Evolutionary conservation across 2,797 vertebrate genomes (phyloP).

Genomic region (Sebastes matsubarae): DNA sequence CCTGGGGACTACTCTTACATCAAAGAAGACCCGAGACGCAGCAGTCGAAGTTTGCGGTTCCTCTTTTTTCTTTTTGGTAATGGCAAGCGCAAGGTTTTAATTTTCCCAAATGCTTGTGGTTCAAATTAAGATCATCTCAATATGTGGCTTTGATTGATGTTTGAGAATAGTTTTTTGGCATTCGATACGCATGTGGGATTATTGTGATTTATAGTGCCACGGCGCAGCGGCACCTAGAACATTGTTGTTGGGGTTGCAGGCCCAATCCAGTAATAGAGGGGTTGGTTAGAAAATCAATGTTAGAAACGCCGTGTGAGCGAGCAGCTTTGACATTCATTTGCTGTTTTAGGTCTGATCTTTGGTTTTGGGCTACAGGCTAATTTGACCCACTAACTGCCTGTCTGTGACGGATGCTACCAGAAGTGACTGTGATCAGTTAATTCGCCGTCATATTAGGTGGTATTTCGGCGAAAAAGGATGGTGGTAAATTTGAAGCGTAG

Average conservation of each 20-base stretch:
- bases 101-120: constrained; percentile 84
- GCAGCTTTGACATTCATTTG: constrained; percentile 41
- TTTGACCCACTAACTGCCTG: constrained; percentile 19
- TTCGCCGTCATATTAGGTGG: constrained; percentile 34
- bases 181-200: constrained; percentile 75
- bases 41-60: constrained; percentile 79
- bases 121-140: constrained; percentile 83
- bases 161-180: constrained; percentile 78
- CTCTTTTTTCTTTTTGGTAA: constrained; percentile 67
- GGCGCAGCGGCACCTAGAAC: constrained; percentile 64
- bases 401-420: constrained; percentile 28
- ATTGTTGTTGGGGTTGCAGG: constrained; percentile 63
- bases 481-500: constrained; percentile 46
- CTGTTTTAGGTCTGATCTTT: constrained; percentile 39
- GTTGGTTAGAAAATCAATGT: constrained; percentile 70
- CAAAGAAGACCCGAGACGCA: constrained; percentile 76
- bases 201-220: constrained; percentile 74
- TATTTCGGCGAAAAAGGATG: constrained; percentile 43
- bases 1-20: constrained; percentile 74
- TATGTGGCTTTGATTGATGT: constrained; percentile 84
- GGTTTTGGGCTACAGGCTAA: constrained; percentile 30
- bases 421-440: constrained; percentile 30
- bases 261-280: constrained; percentile 69
- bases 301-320: constrained; percentile 41
- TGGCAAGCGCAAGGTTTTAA: constrained; percentile 82